Percentiles rank a stretch among this genome's conserved stretches.
Evolutionary conservation across 2,888 invertebrate species (phyloP).

Genomic region (Rotaria macrura): DNA sequence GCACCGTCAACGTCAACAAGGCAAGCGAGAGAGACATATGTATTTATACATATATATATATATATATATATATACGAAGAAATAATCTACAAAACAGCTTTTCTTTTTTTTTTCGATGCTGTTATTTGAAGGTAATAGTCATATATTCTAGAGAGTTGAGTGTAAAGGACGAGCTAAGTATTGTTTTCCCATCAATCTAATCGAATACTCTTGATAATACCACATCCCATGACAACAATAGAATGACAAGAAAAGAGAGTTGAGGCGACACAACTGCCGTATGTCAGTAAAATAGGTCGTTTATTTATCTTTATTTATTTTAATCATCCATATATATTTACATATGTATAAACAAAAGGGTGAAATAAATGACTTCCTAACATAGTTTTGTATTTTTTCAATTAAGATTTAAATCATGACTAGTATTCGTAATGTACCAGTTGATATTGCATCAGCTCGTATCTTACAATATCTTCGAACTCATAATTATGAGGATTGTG

Average conservation of each 20-base stretch:
- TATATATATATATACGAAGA: too few species aligned
- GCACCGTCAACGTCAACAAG: not conserved
- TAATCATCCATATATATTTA: too few species aligned
- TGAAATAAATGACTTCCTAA: too few species aligned
- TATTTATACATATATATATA: too few species aligned
- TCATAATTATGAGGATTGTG: constrained; percentile 32
- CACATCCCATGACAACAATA: not conserved
- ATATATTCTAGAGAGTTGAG: not conserved
- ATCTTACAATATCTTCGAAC: constrained; percentile 24
- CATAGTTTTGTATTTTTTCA: too few species aligned
- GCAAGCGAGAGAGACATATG: too few species aligned
- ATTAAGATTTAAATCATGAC: not conserved
- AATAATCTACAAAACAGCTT: not conserved
- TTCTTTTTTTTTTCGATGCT: not conserved
- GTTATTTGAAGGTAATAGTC: not conserved
- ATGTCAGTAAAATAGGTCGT: not conserved
- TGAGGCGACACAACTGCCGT: not conserved
- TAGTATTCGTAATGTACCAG: constrained; percentile 30
- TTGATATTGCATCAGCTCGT: constrained; percentile 13
- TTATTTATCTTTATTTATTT: too few species aligned
- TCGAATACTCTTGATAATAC: not conserved
- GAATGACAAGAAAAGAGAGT: not conserved
- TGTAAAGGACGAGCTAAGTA: not conserved
- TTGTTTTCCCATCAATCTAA: not conserved
- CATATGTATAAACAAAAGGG: too few species aligned